Percentiles rank a stretch among this genome's conserved stretches.
Evolutionary conservation across 2,113 vertebrate genomes (phyloP).

Genomic region (Lepidiolamprologus cunningtoni): DNA sequence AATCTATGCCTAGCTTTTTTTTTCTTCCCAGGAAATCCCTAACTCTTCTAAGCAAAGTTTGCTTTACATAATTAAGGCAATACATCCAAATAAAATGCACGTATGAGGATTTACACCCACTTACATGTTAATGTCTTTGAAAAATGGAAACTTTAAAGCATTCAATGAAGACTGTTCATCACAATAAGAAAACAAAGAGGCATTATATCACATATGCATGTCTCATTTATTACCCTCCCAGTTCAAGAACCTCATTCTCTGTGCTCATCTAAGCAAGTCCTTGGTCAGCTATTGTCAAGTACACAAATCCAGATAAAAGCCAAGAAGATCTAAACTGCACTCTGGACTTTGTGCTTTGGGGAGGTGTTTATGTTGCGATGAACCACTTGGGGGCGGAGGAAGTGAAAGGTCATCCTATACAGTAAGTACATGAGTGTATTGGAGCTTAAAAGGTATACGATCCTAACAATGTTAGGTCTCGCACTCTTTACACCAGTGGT

Average conservation of each 20-base stretch:
- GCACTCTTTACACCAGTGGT: not conserved
- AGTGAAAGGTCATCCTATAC: conserved; percentile 2
- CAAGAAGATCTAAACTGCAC: conserved; percentile 11
- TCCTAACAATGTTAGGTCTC: not conserved
- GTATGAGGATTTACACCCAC: not conserved
- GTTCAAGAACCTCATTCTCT: conserved; percentile 26
- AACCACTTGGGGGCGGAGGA: not conserved
- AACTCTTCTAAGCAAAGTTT: not conserved
- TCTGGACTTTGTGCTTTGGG: conserved; percentile 56
- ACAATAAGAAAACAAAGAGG: conserved; percentile 9
- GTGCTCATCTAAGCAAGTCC: conserved; percentile 27
- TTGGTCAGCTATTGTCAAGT: conserved; percentile 20
- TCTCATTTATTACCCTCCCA: conserved; percentile 54
- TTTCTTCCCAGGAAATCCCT: not conserved
- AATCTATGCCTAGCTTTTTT: not conserved
- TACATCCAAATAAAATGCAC: not conserved
- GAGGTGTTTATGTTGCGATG: conserved; percentile 26
- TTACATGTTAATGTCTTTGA: not conserved
- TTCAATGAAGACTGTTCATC: not conserved
- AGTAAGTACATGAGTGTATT: conserved; percentile 28
- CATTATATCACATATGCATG: conserved; percentile 34
- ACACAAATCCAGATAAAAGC: conserved; percentile 44
- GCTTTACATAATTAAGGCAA: not conserved
- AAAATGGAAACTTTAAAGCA: not conserved
- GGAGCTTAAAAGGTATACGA: conserved; percentile 8